Conservation (phyloP, 2,797 vertebrate species). For the Hippopotamyrus pictus region DNA sequence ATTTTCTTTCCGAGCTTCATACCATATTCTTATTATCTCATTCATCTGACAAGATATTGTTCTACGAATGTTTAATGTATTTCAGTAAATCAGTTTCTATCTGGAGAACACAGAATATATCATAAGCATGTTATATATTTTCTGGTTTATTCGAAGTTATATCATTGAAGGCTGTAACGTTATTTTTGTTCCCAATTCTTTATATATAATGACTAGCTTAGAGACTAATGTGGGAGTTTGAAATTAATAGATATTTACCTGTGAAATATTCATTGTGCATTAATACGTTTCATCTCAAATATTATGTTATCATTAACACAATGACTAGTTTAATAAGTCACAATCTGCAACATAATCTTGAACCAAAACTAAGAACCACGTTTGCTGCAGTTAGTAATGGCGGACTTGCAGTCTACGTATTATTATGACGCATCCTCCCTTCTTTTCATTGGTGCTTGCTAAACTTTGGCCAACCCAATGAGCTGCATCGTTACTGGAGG, state of each 20-base stretch:
- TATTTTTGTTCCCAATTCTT: background rate
- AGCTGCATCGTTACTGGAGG: background rate
- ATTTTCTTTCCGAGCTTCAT: background rate
- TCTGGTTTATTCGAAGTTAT: background rate
- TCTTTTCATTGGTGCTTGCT: constrained; percentile 12
- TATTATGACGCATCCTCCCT: background rate
- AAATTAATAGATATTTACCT: background rate
- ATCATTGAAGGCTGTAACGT: background rate
- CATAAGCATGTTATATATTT: background rate
- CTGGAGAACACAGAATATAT: background rate
- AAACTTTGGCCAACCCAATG: constrained; percentile 13
- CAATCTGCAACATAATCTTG: background rate
- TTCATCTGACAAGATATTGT: background rate
- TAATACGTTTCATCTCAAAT: background rate
- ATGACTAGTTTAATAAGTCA: background rate
- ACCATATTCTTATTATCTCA: background rate
- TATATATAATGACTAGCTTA: background rate
- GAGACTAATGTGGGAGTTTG: background rate
- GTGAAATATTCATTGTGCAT: background rate
- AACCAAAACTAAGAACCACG: background rate
- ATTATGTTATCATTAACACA: background rate
- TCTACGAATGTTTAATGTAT: background rate
- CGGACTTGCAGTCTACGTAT: background rate
- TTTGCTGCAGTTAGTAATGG: background rate
- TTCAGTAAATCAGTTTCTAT: background rate